These are phyloP conservation scores for Potamilus streckersoni DNA, from an alignment of 1,140 invertebrate species.

Conservation along the genomic window DNA sequence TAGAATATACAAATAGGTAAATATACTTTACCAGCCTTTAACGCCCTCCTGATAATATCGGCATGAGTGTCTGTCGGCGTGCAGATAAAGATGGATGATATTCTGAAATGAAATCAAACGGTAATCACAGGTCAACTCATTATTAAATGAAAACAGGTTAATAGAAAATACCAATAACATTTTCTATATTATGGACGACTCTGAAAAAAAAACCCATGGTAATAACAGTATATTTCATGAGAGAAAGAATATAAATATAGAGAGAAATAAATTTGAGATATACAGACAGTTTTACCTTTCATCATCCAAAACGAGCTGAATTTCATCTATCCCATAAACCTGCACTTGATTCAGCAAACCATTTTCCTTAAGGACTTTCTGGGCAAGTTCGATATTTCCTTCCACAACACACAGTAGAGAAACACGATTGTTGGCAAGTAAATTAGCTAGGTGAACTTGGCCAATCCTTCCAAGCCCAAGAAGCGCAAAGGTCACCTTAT, in stretches of 20 bases:
- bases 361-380: neutral
- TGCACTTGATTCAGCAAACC: neutral
- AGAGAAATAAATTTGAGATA: neutral
- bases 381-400: neutral
- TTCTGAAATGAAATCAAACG: neutral
- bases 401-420: neutral
- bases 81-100: slow-evolving; percentile 7
- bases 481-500: neutral
- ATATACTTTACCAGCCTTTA: slow-evolving; percentile 5
- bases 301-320: neutral
- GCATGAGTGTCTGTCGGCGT: slow-evolving; percentile 17
- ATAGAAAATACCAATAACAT: neutral
- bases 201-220: neutral
- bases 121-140: neutral
- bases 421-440: neutral
- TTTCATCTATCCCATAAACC: neutral
- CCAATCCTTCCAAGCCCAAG: slow-evolving; percentile 15
- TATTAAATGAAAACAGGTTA: slow-evolving; percentile 1
- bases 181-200: neutral
- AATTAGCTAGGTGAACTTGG: slow-evolving; percentile 4
- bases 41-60: neutral
- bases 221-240: neutral
- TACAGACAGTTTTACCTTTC: neutral
- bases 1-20: neutral
- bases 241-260: neutral